Evolutionary conservation across 2,797 vertebrate genomes (phyloP), one percentile per base, ranked within the genome.

Genomic region (Gymnothorax javanicus): DNA sequence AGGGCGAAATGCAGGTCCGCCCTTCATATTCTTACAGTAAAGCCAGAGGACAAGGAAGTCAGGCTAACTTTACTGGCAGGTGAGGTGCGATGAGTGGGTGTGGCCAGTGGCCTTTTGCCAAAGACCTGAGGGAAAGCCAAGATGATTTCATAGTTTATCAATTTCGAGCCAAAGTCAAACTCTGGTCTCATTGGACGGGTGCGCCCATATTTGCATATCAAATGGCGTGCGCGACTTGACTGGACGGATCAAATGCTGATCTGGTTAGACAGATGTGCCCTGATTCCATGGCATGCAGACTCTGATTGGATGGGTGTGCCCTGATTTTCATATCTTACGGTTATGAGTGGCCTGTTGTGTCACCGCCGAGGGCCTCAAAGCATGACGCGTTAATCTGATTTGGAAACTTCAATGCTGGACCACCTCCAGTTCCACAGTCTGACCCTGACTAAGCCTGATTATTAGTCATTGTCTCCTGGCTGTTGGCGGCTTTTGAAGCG

Each of bases 401-500:
- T 73, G 84, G 62, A 56, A 73, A 75, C 25, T 71, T 56, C 12
- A 52, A 84, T 50, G 27, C 23, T 7, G 52, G 23, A 57, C 12
- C 3, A 12, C 27, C 27, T 73, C 8, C 27, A 4, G 27, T 75
- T 43, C 43, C 12, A 50, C 2, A 75, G 71, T 62, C 25, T 67
- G 20, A 43, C 17, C 59, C 59, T 33, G 58, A 13, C 60, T 17
- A 20, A 62, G 83, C 82, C 58, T 8, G 2, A 27, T 50, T 60
- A 85, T 85, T 59, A 88, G 75, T 82, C 64, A 82, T 17, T 81
- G 60, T 27, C 81, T 85, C 59, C 67, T 33, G 62, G 13, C 60
- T 71, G 54, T 7, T 6, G 62, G 77, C 82, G 6, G 5, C 62
- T 33, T 64, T 64, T 87, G 64, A 69, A 73, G 64, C 27, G 25